phyloP scores from a whole-genome alignment of 2,113 vertebrate genomes.

The Speoplatyrhinus poulsoni region DNA sequence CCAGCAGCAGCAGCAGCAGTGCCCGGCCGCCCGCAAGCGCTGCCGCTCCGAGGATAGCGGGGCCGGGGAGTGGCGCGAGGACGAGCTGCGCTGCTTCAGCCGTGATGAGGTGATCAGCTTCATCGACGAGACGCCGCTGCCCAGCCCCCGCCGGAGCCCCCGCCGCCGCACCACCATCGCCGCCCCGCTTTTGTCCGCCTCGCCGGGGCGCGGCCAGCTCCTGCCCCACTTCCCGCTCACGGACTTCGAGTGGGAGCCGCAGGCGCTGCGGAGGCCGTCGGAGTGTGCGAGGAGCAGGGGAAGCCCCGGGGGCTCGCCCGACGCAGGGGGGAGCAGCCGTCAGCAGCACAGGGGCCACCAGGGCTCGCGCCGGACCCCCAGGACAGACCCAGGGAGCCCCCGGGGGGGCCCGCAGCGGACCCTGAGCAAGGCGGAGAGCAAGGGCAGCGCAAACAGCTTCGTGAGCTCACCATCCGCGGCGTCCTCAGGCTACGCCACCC shows the following conservation, averaged over 20 bases:
- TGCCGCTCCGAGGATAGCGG: constrained; percentile 83
- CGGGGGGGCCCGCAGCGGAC: constrained; percentile 66
- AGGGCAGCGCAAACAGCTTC: constrained; percentile 86
- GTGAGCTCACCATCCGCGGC: constrained; percentile 81
- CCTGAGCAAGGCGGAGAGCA: constrained; percentile 69
- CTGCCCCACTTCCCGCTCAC: constrained; percentile 81
- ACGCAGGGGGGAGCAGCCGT: constrained; percentile 2
- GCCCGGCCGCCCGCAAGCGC: constrained; percentile 28
- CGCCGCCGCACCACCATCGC: constrained; percentile 71
- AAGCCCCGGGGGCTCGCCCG: constrained; percentile 46
- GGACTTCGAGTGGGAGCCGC: constrained; percentile 85
- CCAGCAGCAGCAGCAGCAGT: constrained; percentile 66
- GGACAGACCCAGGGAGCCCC: constrained; percentile 22
- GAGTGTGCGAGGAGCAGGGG: constrained; percentile 63
- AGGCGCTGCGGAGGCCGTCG: constrained; percentile 72
- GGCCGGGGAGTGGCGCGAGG: constrained; percentile 67
- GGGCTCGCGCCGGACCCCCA: neutral
- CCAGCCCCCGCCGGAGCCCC: constrained; percentile 78
- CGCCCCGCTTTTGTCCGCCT: constrained; percentile 68
- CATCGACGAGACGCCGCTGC: constrained; percentile 80
- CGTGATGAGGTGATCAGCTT: constrained; percentile 84
- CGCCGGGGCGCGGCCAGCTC: constrained; percentile 50
- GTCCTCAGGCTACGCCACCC: constrained; percentile 83
- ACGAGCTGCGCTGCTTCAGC: constrained; percentile 79
- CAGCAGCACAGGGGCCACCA: too few relatives aligned